Evolutionary conservation across 2,888 invertebrate species (phyloP).

Genomic region (Coelinius sp.): DNA sequence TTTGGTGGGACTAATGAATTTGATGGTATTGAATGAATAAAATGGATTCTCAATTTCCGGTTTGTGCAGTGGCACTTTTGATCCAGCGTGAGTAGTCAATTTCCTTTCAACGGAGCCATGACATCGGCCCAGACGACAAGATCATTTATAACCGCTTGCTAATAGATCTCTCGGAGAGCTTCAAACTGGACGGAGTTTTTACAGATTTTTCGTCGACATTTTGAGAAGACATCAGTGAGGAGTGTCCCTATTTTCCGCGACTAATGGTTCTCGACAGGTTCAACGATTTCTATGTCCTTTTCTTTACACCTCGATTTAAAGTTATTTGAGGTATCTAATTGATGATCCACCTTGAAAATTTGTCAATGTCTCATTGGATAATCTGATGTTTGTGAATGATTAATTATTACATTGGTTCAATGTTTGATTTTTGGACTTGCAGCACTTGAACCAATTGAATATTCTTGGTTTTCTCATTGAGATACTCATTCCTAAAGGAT

Average conservation of each 20-base stretch:
- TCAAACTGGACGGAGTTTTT: constrained; percentile 58
- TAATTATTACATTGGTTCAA: constrained; percentile 7
- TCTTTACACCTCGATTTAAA: constrained; percentile 49
- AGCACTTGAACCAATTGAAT: neutral
- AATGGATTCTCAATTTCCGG: constrained; percentile 52
- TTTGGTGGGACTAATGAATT: neutral
- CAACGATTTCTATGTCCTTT: constrained; percentile 34
- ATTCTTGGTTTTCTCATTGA: neutral
- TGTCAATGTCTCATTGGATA: constrained; percentile 53
- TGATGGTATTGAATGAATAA: neutral
- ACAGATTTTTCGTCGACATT: constrained; percentile 68
- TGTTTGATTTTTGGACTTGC: neutral
- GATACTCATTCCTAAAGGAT: neutral
- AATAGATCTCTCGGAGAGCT: constrained; percentile 58
- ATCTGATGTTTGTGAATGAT: constrained; percentile 22
- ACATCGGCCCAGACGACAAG: constrained; percentile 57
- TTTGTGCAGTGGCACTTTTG: constrained; percentile 8
- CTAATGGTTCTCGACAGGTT: constrained; percentile 49
- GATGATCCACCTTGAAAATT: constrained; percentile 62
- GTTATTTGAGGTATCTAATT: constrained; percentile 51
- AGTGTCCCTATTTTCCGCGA: constrained; percentile 34
- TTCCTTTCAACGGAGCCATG: constrained; percentile 64
- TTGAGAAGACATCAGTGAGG: constrained; percentile 57
- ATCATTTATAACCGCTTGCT: constrained; percentile 66
- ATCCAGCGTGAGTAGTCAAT: constrained; percentile 64